Conservation (phyloP, 2,797 vertebrate species). For the Taenioides sp. region DNA sequence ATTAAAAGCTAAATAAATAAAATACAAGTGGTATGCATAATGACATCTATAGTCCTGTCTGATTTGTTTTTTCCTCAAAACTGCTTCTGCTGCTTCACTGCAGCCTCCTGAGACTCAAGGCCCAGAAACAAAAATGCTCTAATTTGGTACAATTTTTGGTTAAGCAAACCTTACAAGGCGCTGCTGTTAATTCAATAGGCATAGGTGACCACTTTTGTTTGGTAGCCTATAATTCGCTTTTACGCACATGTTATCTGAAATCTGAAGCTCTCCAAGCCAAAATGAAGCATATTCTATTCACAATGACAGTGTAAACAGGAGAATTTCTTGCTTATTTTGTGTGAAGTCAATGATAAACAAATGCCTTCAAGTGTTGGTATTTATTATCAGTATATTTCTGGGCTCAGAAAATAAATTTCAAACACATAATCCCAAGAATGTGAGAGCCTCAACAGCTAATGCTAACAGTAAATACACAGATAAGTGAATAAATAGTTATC, state of each 20-base stretch:
- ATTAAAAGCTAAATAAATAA: conserved; percentile 67
- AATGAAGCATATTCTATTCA: background rate
- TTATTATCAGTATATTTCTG: conserved; percentile 64
- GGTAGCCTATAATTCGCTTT: conserved; percentile 26
- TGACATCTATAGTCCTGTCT: conserved; percentile 51
- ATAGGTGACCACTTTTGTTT: conserved; percentile 58
- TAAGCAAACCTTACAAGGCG: conserved; percentile 49
- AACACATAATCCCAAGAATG: conserved; percentile 68
- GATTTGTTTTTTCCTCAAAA: conserved; percentile 31
- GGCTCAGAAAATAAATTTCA: conserved; percentile 61
- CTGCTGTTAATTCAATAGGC: conserved; percentile 46
- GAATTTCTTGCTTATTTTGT: conserved; percentile 32
- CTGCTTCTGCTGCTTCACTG: conserved; percentile 49
- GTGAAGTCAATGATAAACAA: conserved; percentile 54
- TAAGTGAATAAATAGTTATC: conserved; percentile 80
- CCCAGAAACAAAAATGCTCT: conserved; percentile 39
- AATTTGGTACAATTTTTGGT: conserved; percentile 64
- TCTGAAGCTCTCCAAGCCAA: background rate
- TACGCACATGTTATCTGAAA: too few relatives aligned
- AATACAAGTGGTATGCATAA: conserved; percentile 64
- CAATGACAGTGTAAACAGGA: conserved; percentile 23
- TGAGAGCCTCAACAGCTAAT: conserved; percentile 62
- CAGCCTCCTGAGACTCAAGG: conserved; percentile 37
- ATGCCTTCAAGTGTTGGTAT: conserved; percentile 46
- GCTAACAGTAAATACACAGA: conserved; percentile 74